These are phyloP conservation scores for Caenorhabditis parvicauda DNA, from an alignment of 2,888 invertebrate species.

Conservation along the genomic window DNA sequence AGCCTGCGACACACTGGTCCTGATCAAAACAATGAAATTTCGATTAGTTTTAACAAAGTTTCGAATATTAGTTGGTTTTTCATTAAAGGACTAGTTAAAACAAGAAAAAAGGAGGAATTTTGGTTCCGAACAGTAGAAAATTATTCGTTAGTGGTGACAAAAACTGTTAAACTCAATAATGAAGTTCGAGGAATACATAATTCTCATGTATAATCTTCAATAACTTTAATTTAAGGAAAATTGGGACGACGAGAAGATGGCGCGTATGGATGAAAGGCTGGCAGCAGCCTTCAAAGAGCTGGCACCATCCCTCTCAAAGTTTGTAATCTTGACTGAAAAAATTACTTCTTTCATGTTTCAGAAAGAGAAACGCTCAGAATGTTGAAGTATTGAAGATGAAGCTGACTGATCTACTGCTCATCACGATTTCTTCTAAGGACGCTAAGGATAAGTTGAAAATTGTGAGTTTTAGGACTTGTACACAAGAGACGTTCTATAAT, in stretches of 20 bases:
- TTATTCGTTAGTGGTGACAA: constrained; percentile 18
- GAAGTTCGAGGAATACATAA: too few relatives aligned
- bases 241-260: constrained; percentile 43
- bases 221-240: constrained; percentile 14
- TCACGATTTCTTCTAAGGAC: constrained; percentile 34
- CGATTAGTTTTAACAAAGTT: too few relatives aligned
- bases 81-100: too few relatives aligned
- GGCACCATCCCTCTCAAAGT: constrained; percentile 4
- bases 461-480: constrained; percentile 8
- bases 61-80: too few relatives aligned
- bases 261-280: constrained; percentile 40
- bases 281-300: constrained; percentile 38
- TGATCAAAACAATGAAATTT: too few relatives aligned
- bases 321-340: not conserved
- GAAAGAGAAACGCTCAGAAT: constrained; percentile 18
- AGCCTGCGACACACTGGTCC: too few relatives aligned
- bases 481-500: not conserved
- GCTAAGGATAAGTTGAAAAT: constrained; percentile 30
- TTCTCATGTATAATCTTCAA: too few relatives aligned
- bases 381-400: constrained; percentile 32
- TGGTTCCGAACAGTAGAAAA: too few relatives aligned
- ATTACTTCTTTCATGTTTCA: not conserved
- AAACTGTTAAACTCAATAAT: too few relatives aligned
- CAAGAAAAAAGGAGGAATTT: too few relatives aligned
- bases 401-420: constrained; percentile 39